phyloP scores from a whole-genome alignment of 1,140 invertebrate species.

The Drepana arcuata region DNA sequence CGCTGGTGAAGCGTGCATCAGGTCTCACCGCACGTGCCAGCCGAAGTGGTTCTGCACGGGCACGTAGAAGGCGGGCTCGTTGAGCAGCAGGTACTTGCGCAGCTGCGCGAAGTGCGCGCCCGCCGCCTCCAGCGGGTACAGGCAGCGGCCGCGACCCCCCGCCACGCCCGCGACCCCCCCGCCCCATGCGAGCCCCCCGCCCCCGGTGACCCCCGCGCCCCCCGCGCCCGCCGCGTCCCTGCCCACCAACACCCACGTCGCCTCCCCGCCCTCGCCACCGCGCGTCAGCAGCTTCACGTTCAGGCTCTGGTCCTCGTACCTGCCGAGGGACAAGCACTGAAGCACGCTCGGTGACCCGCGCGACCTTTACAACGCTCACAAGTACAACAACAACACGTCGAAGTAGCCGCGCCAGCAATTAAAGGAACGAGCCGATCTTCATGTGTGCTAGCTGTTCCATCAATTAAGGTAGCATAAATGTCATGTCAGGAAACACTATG shows the following conservation, averaged over 20 bases:
- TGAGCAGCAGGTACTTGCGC: slow-evolving; percentile 42
- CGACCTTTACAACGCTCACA: not conserved
- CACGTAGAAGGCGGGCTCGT: slow-evolving; percentile 52
- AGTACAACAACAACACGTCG: too few species aligned
- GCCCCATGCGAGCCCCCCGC: slow-evolving; percentile 25
- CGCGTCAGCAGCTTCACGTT: slow-evolving; percentile 24
- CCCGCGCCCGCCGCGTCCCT: slow-evolving; percentile 16
- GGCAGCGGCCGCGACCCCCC: slow-evolving; percentile 1
- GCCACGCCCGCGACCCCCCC: not conserved
- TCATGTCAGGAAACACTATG: too few species aligned
- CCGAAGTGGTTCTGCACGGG: slow-evolving; percentile 39
- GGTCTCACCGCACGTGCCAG: slow-evolving; percentile 57
- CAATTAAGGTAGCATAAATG: too few species aligned
- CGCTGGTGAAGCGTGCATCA: too few species aligned
- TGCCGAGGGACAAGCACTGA: slow-evolving; percentile 26
- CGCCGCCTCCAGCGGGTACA: slow-evolving; percentile 18
- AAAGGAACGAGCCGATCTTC: too few species aligned
- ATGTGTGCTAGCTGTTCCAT: too few species aligned
- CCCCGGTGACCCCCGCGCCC: slow-evolving; percentile 10
- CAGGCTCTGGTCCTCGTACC: slow-evolving; percentile 26
- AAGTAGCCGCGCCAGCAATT: too few species aligned
- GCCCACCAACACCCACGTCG: slow-evolving; percentile 21
- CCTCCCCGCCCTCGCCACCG: not conserved
- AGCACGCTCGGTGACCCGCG: not conserved
- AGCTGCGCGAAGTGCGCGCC: slow-evolving; percentile 26